Conservation (phyloP, 2,888 invertebrate species). For the Abrostola triplasia region DNA sequence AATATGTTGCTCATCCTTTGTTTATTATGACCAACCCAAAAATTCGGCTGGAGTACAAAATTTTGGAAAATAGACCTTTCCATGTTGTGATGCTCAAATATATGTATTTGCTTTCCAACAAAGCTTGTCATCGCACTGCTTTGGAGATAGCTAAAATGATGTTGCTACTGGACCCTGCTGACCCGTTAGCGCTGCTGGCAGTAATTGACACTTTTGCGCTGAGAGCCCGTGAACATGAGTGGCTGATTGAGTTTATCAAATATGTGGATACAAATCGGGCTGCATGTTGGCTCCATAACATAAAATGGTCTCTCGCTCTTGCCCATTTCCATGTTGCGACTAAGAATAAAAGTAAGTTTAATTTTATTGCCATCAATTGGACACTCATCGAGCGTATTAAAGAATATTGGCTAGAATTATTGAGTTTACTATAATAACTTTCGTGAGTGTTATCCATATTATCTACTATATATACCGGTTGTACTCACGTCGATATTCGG, state of each 20-base stretch:
- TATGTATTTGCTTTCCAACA: slow-evolving; percentile 91
- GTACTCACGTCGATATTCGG: too few relatives aligned
- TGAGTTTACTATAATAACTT: too few relatives aligned
- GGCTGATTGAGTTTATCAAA: slow-evolving; percentile 84
- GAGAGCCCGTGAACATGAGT: slow-evolving; percentile 91
- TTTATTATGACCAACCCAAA: slow-evolving; percentile 70
- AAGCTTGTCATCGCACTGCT: slow-evolving; percentile 95
- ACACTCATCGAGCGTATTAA: too few relatives aligned
- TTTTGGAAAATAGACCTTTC: slow-evolving; percentile 74
- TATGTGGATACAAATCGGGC: slow-evolving; percentile 60
- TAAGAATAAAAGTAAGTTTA: slow-evolving; percentile 61
- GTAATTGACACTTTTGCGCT: slow-evolving; percentile 94
- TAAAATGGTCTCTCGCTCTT: slow-evolving; percentile 72
- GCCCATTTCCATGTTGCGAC: slow-evolving; percentile 69
- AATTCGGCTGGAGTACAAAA: slow-evolving; percentile 70
- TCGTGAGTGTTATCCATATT: too few relatives aligned
- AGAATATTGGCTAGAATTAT: too few relatives aligned
- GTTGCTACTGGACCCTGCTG: slow-evolving; percentile 92
- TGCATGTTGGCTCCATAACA: slow-evolving; percentile 65
- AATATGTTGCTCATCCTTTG: slow-evolving; percentile 64
- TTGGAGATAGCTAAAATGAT: slow-evolving; percentile 95
- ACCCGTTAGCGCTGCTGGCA: slow-evolving; percentile 92
- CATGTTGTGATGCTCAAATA: slow-evolving; percentile 93
- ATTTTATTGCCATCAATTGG: too few relatives aligned
- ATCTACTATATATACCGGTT: too few relatives aligned